Evolutionary conservation across 2,888 invertebrate genomes (phyloP).

Genomic region (Trichacis sp.): DNA sequence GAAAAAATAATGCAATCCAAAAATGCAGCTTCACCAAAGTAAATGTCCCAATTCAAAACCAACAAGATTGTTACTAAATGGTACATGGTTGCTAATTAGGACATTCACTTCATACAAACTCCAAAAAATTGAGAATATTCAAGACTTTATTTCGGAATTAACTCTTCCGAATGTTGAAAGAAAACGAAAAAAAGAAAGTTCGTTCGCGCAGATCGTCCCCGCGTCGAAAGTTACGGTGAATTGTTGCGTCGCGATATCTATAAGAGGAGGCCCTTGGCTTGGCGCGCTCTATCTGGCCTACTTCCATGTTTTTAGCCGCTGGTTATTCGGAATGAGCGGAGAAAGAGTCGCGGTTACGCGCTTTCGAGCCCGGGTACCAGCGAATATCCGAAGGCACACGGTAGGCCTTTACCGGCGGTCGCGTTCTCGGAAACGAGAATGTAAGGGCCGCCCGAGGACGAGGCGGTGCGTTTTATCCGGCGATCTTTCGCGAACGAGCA

Average conservation of each 20-base stretch:
- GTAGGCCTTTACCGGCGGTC: conserved; percentile 33
- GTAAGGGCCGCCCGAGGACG: conserved; percentile 19
- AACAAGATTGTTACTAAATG: too few relatives aligned
- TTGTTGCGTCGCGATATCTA: conserved; percentile 63
- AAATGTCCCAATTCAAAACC: too few relatives aligned
- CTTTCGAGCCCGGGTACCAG: too few relatives aligned
- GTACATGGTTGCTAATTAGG: too few relatives aligned
- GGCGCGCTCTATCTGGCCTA: conserved; percentile 60
- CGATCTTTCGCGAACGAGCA: conserved; percentile 10
- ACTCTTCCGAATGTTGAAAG: too few relatives aligned
- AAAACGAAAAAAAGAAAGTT: conserved; percentile 15
- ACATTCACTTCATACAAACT: too few relatives aligned
- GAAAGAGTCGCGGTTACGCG: conserved; percentile 25
- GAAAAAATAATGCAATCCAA: too few relatives aligned
- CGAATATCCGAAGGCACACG: conserved; percentile 35
- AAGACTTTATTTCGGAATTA: too few relatives aligned
- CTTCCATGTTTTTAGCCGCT: conserved; percentile 60
- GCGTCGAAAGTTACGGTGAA: conserved; percentile 62
- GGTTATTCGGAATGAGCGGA: conserved; percentile 46
- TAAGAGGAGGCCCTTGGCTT: conserved; percentile 47
- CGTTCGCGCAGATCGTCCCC: conserved; percentile 54
- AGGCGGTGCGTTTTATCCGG: conserved; percentile 14
- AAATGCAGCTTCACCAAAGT: too few relatives aligned
- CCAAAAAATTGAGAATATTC: too few relatives aligned
- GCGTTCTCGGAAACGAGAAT: conserved; percentile 35